Percentiles rank a stretch among this genome's conserved stretches.
Conservation (phyloP, 1,140 invertebrate genomes). For the Anagrus nilaparvatae region DNA sequence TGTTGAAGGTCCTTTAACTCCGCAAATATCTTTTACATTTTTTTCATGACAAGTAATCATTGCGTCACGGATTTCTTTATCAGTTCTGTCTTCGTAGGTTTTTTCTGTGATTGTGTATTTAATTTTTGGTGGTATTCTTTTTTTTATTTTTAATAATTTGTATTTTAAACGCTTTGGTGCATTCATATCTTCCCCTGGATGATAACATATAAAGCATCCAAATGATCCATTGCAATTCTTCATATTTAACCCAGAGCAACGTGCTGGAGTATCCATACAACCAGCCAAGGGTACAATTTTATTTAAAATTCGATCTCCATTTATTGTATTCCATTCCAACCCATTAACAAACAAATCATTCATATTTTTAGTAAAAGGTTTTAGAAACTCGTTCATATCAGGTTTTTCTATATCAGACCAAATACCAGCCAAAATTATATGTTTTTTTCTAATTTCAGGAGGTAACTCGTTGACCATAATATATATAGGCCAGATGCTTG, state of each 20-base stretch:
- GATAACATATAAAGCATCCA: conserved; percentile 17
- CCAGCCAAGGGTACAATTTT: conserved; percentile 1
- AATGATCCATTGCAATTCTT: conserved; percentile 12
- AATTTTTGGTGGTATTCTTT: conserved; percentile 8
- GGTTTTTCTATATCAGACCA: conserved; percentile 8
- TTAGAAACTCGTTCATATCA: conserved; percentile 3
- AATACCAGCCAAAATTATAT: conserved; percentile 10
- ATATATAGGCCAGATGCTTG: conserved; percentile 15
- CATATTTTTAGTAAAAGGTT: conserved; percentile 1
- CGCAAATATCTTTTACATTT: conserved; percentile 7
- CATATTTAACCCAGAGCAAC: conserved; percentile 13
- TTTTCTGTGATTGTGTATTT: too few relatives aligned
- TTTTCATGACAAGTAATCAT: conserved; percentile 1
- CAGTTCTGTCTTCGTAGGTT: too few relatives aligned
- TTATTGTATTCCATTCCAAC: neutral
- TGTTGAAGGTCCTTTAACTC: conserved; percentile 14
- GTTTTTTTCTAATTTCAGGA: conserved; percentile 4
- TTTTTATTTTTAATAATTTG: too few relatives aligned
- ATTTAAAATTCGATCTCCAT: neutral
- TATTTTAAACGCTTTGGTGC: too few relatives aligned
- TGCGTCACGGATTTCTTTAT: too few relatives aligned
- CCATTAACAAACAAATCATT: neutral
- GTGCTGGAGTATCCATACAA: conserved; percentile 11
- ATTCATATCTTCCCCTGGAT: too few relatives aligned
- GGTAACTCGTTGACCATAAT: conserved; percentile 13